Evolutionary conservation across 1,140 invertebrate genomes (phyloP).

Genomic region (Drosophila chauvacae): DNA sequence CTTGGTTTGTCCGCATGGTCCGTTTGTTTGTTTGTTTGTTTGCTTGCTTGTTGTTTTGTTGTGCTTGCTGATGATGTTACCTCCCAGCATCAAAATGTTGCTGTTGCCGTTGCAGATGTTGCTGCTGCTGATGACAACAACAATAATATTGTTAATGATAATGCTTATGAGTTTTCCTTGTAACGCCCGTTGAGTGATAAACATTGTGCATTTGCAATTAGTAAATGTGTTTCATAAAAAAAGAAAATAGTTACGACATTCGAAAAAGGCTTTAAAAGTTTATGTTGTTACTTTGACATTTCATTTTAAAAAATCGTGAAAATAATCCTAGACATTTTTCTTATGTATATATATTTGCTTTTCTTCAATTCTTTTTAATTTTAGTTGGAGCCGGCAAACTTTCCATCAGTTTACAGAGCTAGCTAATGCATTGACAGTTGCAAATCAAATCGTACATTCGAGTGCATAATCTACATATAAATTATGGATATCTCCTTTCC

Average conservation of each 20-base stretch:
- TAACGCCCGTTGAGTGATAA: constrained; percentile 70
- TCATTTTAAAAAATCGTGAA: neutral
- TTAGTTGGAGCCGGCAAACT: constrained; percentile 28
- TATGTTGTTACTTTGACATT: neutral
- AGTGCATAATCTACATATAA: constrained; percentile 71
- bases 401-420: constrained; percentile 63
- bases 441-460: constrained; percentile 72
- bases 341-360: neutral
- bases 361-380: neutral
- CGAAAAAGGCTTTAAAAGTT: neutral
- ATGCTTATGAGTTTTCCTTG: constrained; percentile 81
- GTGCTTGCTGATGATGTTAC: constrained; percentile 67
- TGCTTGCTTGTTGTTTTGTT: constrained; percentile 47
- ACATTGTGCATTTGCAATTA: constrained; percentile 75
- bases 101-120: constrained; percentile 46
- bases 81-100: constrained; percentile 39
- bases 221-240: constrained; percentile 64
- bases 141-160: constrained; percentile 83
- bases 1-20: constrained; percentile 9
- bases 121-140: constrained; percentile 70
- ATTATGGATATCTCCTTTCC: constrained; percentile 52
- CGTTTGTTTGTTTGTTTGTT: constrained; percentile 16
- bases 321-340: neutral
- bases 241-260: neutral
- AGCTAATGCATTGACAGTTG: constrained; percentile 68